Evolutionary conservation across 2,888 invertebrate species (phyloP).

Genomic region (Plebejus argus): DNA sequence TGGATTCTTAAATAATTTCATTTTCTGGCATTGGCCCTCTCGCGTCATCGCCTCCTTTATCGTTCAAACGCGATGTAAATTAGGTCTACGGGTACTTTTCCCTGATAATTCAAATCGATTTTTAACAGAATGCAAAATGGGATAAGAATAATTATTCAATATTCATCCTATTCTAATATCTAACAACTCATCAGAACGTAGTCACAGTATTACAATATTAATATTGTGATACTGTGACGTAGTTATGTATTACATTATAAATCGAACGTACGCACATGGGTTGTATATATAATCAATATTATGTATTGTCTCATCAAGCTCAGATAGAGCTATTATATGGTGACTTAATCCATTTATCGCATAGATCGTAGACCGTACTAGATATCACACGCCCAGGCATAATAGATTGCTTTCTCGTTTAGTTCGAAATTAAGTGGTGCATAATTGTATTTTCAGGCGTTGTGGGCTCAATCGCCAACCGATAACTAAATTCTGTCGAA

Average conservation of each 20-base stretch:
- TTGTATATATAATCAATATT: background rate
- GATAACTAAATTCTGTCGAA: slow-evolving; percentile 65
- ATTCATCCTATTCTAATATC: background rate
- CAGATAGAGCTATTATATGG: background rate
- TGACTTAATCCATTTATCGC: slow-evolving; percentile 22
- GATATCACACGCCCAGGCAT: slow-evolving; percentile 18
- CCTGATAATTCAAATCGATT: background rate
- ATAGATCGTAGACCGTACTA: background rate
- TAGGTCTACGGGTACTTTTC: background rate
- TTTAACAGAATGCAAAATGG: background rate
- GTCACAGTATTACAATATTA: too few relatives aligned
- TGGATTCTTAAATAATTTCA: background rate
- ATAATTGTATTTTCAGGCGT: slow-evolving; percentile 67
- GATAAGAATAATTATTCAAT: background rate
- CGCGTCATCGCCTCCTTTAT: background rate
- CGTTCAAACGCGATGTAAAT: slow-evolving; percentile 3
- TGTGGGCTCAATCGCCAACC: slow-evolving; percentile 66
- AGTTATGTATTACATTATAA: background rate
- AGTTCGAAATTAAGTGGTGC: slow-evolving; percentile 48
- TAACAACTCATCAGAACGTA: background rate
- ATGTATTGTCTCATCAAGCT: background rate
- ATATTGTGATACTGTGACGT: too few relatives aligned
- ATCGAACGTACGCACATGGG: background rate
- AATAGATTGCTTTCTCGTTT: slow-evolving; percentile 46
- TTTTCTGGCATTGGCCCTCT: background rate